Evolutionary conservation across 1,140 invertebrate genomes (phyloP), one percentile per base, ranked within the genome.

Genomic region (Aphelinus atriplicis): DNA sequence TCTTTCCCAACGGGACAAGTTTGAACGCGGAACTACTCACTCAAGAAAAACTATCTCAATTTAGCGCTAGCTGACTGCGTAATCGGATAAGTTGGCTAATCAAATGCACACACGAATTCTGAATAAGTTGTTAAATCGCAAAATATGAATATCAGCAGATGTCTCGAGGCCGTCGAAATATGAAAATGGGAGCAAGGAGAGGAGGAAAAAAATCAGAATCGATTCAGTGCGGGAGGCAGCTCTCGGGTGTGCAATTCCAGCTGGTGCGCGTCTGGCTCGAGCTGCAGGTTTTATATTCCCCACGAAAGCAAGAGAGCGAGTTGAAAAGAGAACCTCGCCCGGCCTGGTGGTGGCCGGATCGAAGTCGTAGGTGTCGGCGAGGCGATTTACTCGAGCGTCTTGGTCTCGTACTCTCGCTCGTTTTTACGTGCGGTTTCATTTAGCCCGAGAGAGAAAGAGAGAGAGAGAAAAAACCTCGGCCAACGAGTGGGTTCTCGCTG

Each of bases 381-480:
- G 73, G 71, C 78, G 78, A 81, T 81, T 80, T 79, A 78, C 77
- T 75, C 76, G 79, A 82, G 79, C 76, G 78, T 82, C 79, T 82
- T 78, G 77, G 76, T 79, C 78, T 61, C 62, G 53, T 72, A 56
- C 71, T 75, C 76, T 78, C 76, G 67, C 78, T 82, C 78, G 77
- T 81, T 85, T 87, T 85, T 79, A 85, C 84, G 84, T 86, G 85
- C 84, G 85, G 85, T 87, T 87, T 86, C 85, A 85, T 85, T 86
- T 84, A 82, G 80, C 76, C 74, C 63, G 26, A 26, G 26, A 26
- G 26, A 26, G 26, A 26, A 26, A 26, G 26, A 26, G 26, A 26
- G 26, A 26, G 62, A 78, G 71, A 64, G 53, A 77, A 76, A 79
- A 79, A 80, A 79, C 75, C 74, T 76, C 75, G 76, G 71, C 75